These are phyloP conservation scores for Coranthus polyacanthus DNA, from an alignment of 2,797 vertebrate species.

Conservation along the genomic window DNA sequence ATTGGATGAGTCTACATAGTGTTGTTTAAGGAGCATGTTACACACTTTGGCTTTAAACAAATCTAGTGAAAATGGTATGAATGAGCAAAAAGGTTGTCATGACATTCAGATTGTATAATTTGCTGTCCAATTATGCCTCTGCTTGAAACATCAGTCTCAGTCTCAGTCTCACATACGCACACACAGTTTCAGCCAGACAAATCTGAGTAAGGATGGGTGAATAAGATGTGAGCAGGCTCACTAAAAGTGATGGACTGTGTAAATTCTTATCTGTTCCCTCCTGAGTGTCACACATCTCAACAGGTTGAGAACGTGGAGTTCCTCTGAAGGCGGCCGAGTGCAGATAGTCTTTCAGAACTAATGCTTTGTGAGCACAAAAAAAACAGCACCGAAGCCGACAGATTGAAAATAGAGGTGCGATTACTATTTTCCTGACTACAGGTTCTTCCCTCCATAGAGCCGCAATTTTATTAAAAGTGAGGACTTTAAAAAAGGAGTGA, in stretches of 20 bases:
- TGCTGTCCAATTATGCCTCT: constrained; percentile 18
- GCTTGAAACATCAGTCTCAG: constrained; percentile 27
- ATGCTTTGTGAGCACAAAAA: constrained; percentile 22
- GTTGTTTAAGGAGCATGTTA: no score
- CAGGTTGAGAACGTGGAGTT: constrained; percentile 42
- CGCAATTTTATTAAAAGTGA: neutral
- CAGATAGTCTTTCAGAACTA: constrained; percentile 16
- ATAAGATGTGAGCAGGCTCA: constrained; percentile 4
- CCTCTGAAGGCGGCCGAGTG: constrained; percentile 31
- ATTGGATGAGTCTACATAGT: no score
- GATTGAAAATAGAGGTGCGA: constrained; percentile 16
- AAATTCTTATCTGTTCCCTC: constrained; percentile 5
- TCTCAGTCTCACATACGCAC: constrained; percentile 5
- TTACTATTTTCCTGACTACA: constrained; percentile 1
- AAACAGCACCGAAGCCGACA: constrained; percentile 28
- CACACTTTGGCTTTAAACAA: no score
- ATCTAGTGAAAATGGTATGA: constrained; percentile 17
- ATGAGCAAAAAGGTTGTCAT: constrained; percentile 9
- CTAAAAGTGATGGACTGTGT: constrained; percentile 8
- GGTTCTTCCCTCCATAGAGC: neutral
- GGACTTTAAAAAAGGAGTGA: neutral
- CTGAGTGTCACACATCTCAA: constrained; percentile 28
- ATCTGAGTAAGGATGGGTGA: constrained; percentile 19
- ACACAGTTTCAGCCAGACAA: constrained; percentile 14
- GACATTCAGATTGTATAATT: constrained; percentile 21